These are phyloP conservation scores for Harpegnathos saltator DNA, from an alignment of 1,140 invertebrate species.

Conservation along the genomic window DNA sequence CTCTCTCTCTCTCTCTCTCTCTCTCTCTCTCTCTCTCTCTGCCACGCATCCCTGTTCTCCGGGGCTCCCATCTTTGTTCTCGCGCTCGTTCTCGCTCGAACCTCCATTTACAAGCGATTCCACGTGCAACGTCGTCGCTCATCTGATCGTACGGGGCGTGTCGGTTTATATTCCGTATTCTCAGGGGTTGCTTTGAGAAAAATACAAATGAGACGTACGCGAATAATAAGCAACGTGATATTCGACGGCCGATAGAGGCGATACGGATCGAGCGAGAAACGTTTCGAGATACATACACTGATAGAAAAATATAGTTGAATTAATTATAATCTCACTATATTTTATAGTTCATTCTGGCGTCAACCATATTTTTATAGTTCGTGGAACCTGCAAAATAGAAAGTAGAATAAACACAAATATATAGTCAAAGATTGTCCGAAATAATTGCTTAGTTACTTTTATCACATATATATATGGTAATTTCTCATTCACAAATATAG, in stretches of 20 bases:
- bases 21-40: constrained; percentile 63
- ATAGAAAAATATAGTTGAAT: too few relatives aligned
- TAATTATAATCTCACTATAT: too few relatives aligned
- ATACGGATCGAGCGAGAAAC: neutral
- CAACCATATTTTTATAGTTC: too few relatives aligned
- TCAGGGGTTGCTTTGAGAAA: neutral
- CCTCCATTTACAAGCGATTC: constrained; percentile 2
- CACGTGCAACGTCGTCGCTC: constrained; percentile 10
- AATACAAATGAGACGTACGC: neutral
- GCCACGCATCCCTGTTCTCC: constrained; percentile 46
- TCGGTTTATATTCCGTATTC: constrained; percentile 21
- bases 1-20: constrained; percentile 20
- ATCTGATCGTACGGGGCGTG: neutral
- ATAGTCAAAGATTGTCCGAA: too few relatives aligned
- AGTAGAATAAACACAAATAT: too few relatives aligned
- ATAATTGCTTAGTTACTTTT: too few relatives aligned
- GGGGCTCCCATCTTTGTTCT: constrained; percentile 18
- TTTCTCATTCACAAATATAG: too few relatives aligned
- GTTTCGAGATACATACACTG: too few relatives aligned
- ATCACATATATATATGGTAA: too few relatives aligned
- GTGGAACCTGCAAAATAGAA: too few relatives aligned
- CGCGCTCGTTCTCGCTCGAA: constrained; percentile 38
- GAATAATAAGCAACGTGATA: neutral
- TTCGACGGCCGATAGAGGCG: neutral
- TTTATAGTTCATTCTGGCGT: too few relatives aligned